A percentile compares a stretch with the other conserved stretches of the same genome.
phyloP scores from a whole-genome alignment of 2,888 invertebrate genomes.

The Lasioglossum malachurum region DNA sequence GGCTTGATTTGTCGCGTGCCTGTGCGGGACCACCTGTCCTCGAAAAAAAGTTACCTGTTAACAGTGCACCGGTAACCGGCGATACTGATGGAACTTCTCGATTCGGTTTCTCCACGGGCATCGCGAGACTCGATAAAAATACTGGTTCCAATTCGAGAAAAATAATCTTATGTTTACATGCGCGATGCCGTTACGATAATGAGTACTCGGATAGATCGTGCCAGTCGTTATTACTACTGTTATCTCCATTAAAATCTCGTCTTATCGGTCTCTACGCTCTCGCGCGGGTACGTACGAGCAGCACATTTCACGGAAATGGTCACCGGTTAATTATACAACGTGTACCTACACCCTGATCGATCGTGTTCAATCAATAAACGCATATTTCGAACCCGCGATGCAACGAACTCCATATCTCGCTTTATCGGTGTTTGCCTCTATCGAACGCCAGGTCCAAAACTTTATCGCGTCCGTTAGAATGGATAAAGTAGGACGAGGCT shows the following conservation, averaged over 20 bases:
- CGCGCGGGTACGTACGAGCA: background rate
- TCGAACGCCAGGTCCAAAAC: constrained; percentile 2
- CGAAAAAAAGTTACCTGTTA: constrained; percentile 76
- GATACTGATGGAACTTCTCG: constrained; percentile 64
- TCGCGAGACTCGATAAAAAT: constrained; percentile 36
- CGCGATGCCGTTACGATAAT: constrained; percentile 54
- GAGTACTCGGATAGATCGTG: constrained; percentile 36
- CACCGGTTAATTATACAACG: background rate
- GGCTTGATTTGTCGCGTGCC: constrained; percentile 83
- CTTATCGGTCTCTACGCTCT: constrained; percentile 37
- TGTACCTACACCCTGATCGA: background rate
- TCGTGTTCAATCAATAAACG: background rate
- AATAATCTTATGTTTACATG: constrained; percentile 33
- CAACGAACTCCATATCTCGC: constrained; percentile 11
- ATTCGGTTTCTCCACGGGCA: constrained; percentile 40
- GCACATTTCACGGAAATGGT: constrained; percentile 1
- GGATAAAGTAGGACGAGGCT: constrained; percentile 11
- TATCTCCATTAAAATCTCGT: constrained; percentile 27
- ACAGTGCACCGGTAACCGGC: constrained; percentile 73
- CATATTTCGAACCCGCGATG: background rate
- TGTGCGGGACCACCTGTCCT: constrained; percentile 78
- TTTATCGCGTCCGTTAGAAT: constrained; percentile 14
- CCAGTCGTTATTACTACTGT: constrained; percentile 31
- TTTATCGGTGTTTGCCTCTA: constrained; percentile 13
- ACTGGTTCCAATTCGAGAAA: constrained; percentile 36